Base-by-base conservation (phyloP, 2,113 vertebrate genomes). In the Cynocephalus volans region DNA sequence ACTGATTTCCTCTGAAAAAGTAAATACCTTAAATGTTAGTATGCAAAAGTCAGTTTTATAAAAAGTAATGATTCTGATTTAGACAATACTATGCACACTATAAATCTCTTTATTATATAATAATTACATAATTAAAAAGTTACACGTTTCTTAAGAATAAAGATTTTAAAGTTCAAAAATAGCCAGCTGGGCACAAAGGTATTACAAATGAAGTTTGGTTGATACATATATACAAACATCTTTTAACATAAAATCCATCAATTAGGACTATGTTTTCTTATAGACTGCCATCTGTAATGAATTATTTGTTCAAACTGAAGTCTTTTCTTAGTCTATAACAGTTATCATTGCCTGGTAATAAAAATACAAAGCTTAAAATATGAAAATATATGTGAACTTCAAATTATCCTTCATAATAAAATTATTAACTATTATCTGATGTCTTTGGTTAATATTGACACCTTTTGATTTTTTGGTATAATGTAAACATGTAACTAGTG, bases 231-330 rank as follows among this genome's bases (percentile, higher is more conserved):
- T 41, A 54, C 19, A 70, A 10, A 4, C 60, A 70, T 24, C 14
- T 95, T 75, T 93, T 86, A 70, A 75, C 52, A 50, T 54, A 72
- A 73, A 90, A 93, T 69, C 6, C 9, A 91, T 88, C 96, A 92
- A 82, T 64, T 77, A 81, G 14, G 10, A 1, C 31, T 77, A 54
- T 26, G 28, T 12, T 90, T 94, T 82, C 12, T 48, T 94, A 69
- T 75, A 33, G 17, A n/a, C 15, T 62, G 33, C 65, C 60, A 89
- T 80, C 17, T 90, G 6, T 28, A 85, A 85, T 94, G 21, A 85
- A n/a, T 89, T 93, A 87, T 91, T 92, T 76, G 67, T 62, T 90
- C 65, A 73, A 67, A 36, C 7, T 73, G 28, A 95, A 79, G n/a
- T 75, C 10, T 18, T 60, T 70, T 92, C 41, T 75, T 94, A 36